Base-by-base conservation (phyloP, 2,113 vertebrate genomes). In the Grammatotria lemairii region DNA sequence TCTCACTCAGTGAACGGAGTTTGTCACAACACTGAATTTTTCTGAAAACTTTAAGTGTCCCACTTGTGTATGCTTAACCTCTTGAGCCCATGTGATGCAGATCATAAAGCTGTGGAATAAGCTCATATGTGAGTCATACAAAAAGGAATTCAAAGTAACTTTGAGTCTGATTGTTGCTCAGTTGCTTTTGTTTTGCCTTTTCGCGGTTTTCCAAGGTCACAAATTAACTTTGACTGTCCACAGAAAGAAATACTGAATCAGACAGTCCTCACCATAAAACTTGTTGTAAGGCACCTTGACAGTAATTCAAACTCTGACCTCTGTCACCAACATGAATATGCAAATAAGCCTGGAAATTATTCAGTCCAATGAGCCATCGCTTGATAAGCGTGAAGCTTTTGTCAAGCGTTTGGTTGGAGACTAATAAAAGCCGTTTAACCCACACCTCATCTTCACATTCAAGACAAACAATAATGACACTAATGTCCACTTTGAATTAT, bases 351-450 rank as follows among this genome's bases (percentile, higher is more conserved):
- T 45, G 13, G 10, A 84, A 49, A 85, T 87, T 23, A 82, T 53
- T 21, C 55, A 65, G 81, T 83, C 40, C 1, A 84, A 33, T 87
- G 83, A 91, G 51, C 60, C 49, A 45, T 78, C 1, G 1, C 60
- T 55, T 85, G 81, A 90, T 73, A 63, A 90, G 89, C 63, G 78
- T 89, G 73, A 91, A 26, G 38, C 35, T 38, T 85, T 88, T 85
- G 85, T 91, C 68, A 87, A 87, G 79, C 85, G 8, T 78, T 88
- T 73, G 35, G 42, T 87, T 84, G 21, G 85, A 54, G 75, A 70
- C 86, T 93, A 93, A 93, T 94, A 85, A 91, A 86, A 86, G 21
- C 79, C 73, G 65, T 88, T 92, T 84, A 86, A 90, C 93, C 93
- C 83, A 80, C 84, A 51, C 16, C 82, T 81, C 83, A 65, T 91